These are phyloP conservation scores for Hedychridium roseum DNA, from an alignment of 2,888 invertebrate species.

Conservation along the genomic window DNA sequence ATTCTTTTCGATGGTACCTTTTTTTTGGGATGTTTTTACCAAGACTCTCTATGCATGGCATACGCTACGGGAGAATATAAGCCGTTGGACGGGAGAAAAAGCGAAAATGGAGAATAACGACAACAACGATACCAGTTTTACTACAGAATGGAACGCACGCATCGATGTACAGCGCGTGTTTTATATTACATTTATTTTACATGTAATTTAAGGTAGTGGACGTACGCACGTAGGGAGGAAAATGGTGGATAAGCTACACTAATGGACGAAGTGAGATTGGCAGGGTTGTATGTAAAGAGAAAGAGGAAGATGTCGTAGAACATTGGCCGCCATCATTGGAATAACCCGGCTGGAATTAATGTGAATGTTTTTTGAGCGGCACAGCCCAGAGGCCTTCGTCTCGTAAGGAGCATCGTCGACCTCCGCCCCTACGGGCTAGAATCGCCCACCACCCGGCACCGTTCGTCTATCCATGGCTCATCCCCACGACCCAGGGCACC, in stretches of 20 bases:
- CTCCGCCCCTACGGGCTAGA: slow-evolving; percentile 21
- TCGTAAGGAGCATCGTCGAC: slow-evolving; percentile 42
- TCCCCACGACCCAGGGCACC: slow-evolving; percentile 19
- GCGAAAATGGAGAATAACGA: too few species aligned
- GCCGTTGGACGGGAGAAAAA: too few species aligned
- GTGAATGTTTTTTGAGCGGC: slow-evolving; percentile 60
- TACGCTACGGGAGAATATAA: slow-evolving; percentile 30
- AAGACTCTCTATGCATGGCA: slow-evolving; percentile 27
- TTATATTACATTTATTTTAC: too few species aligned
- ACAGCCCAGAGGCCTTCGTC: slow-evolving; percentile 51
- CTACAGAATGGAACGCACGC: slow-evolving; percentile 17
- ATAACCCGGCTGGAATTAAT: slow-evolving; percentile 56
- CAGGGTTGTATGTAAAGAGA: not conserved
- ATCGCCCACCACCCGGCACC: slow-evolving; percentile 21
- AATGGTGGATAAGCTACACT: not conserved
- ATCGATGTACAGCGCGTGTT: too few species aligned
- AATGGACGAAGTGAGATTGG: not conserved
- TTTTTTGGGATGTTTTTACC: slow-evolving; percentile 39
- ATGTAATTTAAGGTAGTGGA: too few species aligned
- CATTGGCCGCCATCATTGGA: slow-evolving; percentile 60
- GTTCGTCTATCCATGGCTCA: not conserved
- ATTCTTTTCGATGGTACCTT: slow-evolving; percentile 35
- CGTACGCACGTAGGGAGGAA: too few species aligned
- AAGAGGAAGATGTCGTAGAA: slow-evolving; percentile 41
- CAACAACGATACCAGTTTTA: too few species aligned